A percentile compares a stretch with the other conserved stretches of the same genome.
These are phyloP conservation scores for Hyposmocoma kahamanoa DNA, from an alignment of 1,140 invertebrate species.

Conservation along the genomic window DNA sequence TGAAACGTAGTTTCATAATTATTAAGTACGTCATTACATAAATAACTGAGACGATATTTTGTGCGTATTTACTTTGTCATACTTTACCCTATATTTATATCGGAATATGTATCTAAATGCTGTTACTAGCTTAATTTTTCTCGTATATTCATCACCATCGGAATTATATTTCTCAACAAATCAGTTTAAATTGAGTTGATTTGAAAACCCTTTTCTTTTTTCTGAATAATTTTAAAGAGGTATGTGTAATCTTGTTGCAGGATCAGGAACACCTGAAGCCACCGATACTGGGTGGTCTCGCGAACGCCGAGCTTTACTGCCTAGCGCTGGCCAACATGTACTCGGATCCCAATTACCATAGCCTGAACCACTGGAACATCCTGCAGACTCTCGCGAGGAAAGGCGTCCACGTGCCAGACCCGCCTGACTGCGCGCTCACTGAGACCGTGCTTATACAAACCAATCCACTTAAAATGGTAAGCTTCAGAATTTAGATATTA, in stretches of 20 bases:
- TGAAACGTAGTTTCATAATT: no score
- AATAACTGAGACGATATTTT: no score
- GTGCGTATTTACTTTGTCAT: no score
- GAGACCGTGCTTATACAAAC: slow-evolving; percentile 97
- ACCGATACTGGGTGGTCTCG: slow-evolving; percentile 91
- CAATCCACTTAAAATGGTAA: slow-evolving; percentile 95
- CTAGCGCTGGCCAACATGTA: slow-evolving; percentile 96
- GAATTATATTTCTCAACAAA: no score
- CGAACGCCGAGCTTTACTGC: slow-evolving; percentile 97
- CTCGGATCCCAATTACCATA: slow-evolving; percentile 96
- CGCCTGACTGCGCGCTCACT: slow-evolving; percentile 90
- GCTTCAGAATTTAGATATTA: slow-evolving; percentile 24
- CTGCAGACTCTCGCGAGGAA: slow-evolving; percentile 93
- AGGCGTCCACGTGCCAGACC: slow-evolving; percentile 90
- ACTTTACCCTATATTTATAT: no score
- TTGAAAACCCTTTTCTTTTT: no score
- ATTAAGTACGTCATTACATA: no score
- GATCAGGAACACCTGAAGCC: slow-evolving; percentile 96
- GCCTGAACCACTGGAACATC: slow-evolving; percentile 95
- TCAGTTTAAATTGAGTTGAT: no score
- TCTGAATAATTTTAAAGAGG: no score
- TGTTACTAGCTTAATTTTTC: no score
- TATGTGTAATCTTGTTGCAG: slow-evolving; percentile 71
- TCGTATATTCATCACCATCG: no score
- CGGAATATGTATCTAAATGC: no score